phyloP scores from a whole-genome alignment of 2,113 vertebrate species.

The Columba janthina region DNA sequence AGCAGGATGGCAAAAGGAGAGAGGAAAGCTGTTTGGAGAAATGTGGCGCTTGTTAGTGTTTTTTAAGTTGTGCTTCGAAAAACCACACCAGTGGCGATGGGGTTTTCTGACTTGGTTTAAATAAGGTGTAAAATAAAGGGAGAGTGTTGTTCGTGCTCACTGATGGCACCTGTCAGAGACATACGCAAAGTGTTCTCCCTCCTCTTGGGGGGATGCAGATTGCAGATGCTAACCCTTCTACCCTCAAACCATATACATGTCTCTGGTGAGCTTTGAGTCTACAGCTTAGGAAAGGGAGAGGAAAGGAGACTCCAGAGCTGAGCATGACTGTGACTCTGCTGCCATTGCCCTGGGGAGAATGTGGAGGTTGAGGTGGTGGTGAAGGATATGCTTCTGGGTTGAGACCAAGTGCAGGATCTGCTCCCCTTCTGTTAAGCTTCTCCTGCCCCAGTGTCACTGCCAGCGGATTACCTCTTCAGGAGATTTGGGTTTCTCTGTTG shows the following conservation, averaged over 20 bases:
- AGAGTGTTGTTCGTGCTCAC: not conserved
- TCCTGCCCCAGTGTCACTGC: not conserved
- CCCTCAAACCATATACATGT: not conserved
- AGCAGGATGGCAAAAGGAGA: slow-evolving; percentile 16
- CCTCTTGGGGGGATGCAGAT: not conserved
- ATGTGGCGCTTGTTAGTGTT: rapidly evolving
- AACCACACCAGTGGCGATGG: not conserved
- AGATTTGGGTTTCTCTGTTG: not conserved
- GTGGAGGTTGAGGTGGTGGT: not conserved
- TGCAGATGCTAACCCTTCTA: not conserved
- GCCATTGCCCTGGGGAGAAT: not conserved
- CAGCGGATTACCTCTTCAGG: not conserved
- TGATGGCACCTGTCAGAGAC: not conserved
- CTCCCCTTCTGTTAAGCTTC: not conserved
- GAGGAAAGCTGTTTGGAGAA: not conserved
- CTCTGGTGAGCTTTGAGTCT: not conserved
- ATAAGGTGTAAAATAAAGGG: not conserved
- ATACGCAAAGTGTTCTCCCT: not conserved
- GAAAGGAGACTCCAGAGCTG: not conserved
- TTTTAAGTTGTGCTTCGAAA: not conserved
- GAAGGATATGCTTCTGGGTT: not conserved
- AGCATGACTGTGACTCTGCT: not conserved
- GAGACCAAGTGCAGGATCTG: not conserved
- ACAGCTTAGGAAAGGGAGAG: not conserved
- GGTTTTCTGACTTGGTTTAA: not conserved